A percentile compares a stretch with the other conserved stretches of the same genome.
Conservation (phyloP, 2,113 vertebrate genomes). For the Puffinus mauretanicus region DNA sequence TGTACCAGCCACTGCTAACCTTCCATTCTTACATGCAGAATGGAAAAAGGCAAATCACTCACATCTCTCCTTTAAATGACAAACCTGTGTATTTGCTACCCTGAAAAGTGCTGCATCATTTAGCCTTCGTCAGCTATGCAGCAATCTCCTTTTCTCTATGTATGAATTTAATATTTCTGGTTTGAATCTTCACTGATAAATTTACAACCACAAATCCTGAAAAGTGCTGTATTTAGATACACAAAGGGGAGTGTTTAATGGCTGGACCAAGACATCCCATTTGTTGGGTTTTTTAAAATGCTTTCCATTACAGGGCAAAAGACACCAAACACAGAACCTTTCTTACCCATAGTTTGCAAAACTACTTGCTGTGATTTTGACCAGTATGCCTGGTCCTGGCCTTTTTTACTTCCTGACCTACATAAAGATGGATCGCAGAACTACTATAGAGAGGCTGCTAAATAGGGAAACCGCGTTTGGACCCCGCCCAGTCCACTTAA, state of each 20-base stretch:
- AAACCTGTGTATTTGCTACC: not conserved
- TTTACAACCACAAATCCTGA: not conserved
- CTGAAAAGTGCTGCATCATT: slow-evolving; percentile 3
- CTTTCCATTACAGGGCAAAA: not conserved
- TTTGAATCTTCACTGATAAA: not conserved
- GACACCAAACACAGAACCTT: not conserved
- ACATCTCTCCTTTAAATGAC: not conserved
- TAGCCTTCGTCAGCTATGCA: not conserved
- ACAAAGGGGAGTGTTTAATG: not conserved
- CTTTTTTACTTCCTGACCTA: not conserved
- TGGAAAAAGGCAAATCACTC: not conserved
- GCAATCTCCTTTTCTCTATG: not conserved
- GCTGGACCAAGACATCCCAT: not conserved
- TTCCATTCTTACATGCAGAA: not conserved
- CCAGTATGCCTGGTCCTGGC: not conserved
- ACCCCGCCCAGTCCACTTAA: not conserved
- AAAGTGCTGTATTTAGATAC: not conserved
- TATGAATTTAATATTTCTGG: not conserved
- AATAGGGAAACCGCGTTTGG: not conserved
- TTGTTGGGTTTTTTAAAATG: not conserved
- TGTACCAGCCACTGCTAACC: not conserved
- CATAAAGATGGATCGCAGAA: no score
- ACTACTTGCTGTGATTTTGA: not conserved
- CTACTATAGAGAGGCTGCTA: not conserved
- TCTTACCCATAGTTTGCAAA: not conserved